phyloP scores from a whole-genome alignment of 2,888 invertebrate genomes.

The Catocala nupta region DNA sequence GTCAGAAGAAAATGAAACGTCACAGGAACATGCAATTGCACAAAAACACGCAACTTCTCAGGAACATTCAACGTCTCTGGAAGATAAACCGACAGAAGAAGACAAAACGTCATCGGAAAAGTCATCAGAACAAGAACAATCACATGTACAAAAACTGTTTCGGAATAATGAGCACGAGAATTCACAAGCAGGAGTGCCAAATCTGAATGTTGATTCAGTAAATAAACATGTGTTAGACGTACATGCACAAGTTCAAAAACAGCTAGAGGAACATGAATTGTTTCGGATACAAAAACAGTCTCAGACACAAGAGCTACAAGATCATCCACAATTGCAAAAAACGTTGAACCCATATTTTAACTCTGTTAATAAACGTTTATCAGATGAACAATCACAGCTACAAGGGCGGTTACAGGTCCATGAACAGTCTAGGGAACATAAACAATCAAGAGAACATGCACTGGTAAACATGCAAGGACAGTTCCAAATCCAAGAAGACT shows the following conservation, averaged over 20 bases:
- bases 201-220: not conserved
- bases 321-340: not conserved
- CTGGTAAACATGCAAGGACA: no score
- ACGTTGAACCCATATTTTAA: not conserved
- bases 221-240: not conserved
- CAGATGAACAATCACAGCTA: no score
- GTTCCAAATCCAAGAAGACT: not conserved
- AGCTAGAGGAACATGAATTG: not conserved
- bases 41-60: no score
- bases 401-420: not conserved
- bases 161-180: not conserved
- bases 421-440: no score
- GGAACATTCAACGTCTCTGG: no score
- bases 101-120: no score
- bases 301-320: not conserved
- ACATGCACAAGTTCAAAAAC: not conserved
- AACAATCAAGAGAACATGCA: no score
- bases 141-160: not conserved
- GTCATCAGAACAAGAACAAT: not conserved
- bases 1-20: no score
- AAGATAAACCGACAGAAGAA: no score
- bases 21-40: no score
- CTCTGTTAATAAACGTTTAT: not conserved
- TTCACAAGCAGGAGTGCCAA: not conserved
- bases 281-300: no score